Conservation (phyloP, 2,797 vertebrate genomes). For the Allobates femoralis region DNA sequence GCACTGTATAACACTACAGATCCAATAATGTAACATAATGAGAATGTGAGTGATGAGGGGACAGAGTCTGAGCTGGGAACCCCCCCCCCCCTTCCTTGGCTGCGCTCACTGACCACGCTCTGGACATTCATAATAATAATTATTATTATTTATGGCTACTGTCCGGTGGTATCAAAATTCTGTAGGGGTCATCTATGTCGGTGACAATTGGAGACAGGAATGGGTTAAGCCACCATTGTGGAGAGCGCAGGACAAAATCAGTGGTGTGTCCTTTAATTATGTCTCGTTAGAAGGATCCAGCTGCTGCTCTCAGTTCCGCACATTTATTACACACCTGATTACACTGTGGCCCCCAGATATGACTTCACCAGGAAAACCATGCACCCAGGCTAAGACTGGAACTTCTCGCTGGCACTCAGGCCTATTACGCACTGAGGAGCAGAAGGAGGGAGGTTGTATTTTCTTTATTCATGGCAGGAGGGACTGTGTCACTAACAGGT, state of each 20-base stretch:
- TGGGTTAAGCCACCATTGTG: conserved; percentile 2
- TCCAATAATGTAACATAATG: too few relatives aligned
- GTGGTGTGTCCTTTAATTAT: conserved; percentile 75
- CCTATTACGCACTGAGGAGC: conserved; percentile 30
- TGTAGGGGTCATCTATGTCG: too few relatives aligned
- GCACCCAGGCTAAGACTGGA: conserved; percentile 36
- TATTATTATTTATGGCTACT: too few relatives aligned
- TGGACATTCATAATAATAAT: too few relatives aligned
- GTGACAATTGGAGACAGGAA: neutral
- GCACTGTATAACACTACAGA: too few relatives aligned
- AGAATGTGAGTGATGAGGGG: too few relatives aligned
- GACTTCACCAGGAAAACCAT: conserved; percentile 49
- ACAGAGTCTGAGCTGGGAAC: too few relatives aligned
- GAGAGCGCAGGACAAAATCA: conserved; percentile 48
- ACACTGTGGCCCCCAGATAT: conserved; percentile 53
- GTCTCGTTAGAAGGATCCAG: conserved; percentile 80
- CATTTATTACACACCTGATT: conserved; percentile 49
- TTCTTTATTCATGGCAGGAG: neutral
- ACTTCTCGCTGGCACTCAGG: neutral
- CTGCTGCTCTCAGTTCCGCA: conserved; percentile 68
- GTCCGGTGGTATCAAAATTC: too few relatives aligned
- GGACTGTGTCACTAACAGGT: neutral
- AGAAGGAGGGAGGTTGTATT: neutral
- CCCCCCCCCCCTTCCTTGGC: too few relatives aligned
- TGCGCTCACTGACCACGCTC: too few relatives aligned